Percentiles rank a stretch among this genome's conserved stretches.
Evolutionary conservation across 2,797 vertebrate genomes (phyloP).

Genomic region (Erpetoichthys calabaricus): DNA sequence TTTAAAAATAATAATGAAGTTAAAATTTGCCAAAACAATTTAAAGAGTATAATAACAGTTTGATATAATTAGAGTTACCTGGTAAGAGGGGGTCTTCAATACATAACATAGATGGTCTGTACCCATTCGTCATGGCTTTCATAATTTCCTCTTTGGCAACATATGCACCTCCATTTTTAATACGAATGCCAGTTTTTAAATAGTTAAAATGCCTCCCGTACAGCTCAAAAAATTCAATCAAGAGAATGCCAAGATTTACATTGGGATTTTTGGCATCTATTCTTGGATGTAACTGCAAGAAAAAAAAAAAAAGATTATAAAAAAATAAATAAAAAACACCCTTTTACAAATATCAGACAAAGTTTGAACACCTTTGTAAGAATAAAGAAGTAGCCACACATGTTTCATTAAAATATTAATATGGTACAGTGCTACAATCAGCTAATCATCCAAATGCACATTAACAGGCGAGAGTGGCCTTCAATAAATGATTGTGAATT

Average conservation of each 20-base stretch:
- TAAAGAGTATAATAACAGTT: too few species aligned
- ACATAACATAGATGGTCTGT: constrained; percentile 88
- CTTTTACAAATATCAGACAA: neutral
- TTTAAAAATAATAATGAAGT: too few species aligned
- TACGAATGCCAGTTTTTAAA: constrained; percentile 91
- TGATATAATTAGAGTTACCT: constrained; percentile 42
- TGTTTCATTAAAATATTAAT: too few species aligned
- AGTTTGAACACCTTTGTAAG: too few species aligned
- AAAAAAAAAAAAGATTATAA: neutral
- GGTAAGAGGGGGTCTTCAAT: constrained; percentile 92
- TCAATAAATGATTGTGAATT: too few species aligned
- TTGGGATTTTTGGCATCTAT: constrained; percentile 79
- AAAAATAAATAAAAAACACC: neutral
- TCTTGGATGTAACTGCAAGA: constrained; percentile 75
- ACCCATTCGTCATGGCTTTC: constrained; percentile 85
- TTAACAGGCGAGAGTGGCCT: too few species aligned
- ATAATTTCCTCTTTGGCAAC: constrained; percentile 94
- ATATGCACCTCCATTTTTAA: constrained; percentile 87
- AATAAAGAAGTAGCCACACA: too few species aligned
- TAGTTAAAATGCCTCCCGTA: constrained; percentile 98
- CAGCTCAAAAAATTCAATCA: constrained; percentile 96
- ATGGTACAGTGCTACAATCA: too few species aligned
- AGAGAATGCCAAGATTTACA: constrained; percentile 85
- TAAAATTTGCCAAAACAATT: too few species aligned
- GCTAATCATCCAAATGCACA: too few species aligned